Evolutionary conservation across 2,888 invertebrate genomes (phyloP), one percentile per base, ranked within the genome.

Genomic region (Troides helena): DNA sequence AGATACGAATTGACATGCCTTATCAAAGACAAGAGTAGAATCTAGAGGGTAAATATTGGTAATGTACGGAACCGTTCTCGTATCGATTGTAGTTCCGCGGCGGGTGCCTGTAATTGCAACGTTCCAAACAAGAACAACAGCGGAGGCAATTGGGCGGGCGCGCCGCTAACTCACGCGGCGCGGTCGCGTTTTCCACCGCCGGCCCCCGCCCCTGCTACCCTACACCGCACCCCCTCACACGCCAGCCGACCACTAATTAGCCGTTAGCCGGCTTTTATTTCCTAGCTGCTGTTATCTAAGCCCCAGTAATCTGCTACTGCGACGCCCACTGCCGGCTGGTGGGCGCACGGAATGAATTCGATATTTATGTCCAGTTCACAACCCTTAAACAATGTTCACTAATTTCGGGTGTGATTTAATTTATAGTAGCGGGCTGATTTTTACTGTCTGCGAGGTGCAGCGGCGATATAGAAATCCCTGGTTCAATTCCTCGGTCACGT

Each of bases 241-340:
- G 1, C 12, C 2, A 72, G 62, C 74, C 73, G 75, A 76, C 80
- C 79, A 76, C 87, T 90, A 92, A 92, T 92, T 92, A 91, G 86
- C 82, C 86, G 89, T 69, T 69, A 69, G 65, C n/a, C 81, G 72
- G 87, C 82, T 89, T 91, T 91, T 92, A 89, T 90, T 90, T 92
- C 91, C 90, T 84, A 83, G 81, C 80, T 76, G 80, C 74, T 83
- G 85, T 82, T 91, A 90, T 91, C 91, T 89, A 85, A 85, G 84
- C 87, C 82, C 72, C 76, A 80, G 85, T 87, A 86, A 90, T 89
- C 89, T 83, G 86, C 86, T 80, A 78, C 85, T 77, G 81, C 80
- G 77, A 82, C 87, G 87, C 87, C 87, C 72, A 70, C 66, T 61
- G 10, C 56, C 69, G 50, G 62, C 62, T 53, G 50, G 62, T 68